These are phyloP conservation scores for Phocoena sinus DNA, from an alignment of 2,113 vertebrate genomes.

Conservation along the genomic window DNA sequence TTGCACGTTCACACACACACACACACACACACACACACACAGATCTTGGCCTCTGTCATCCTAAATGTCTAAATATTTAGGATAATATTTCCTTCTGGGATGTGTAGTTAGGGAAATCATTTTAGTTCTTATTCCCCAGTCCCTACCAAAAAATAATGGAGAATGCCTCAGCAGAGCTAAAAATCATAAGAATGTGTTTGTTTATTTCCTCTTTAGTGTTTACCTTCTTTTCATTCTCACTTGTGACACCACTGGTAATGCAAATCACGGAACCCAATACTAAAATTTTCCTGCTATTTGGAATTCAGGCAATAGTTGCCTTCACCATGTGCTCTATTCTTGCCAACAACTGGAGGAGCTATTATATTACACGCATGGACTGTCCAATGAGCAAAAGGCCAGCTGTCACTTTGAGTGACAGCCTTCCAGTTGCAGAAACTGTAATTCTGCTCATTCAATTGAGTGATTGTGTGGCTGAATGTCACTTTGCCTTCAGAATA, in stretches of 20 bases:
- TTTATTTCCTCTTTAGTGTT: not conserved
- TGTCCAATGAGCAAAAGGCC: slow-evolving; percentile 45
- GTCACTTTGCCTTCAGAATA: slow-evolving; percentile 25
- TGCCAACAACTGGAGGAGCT: slow-evolving; percentile 5
- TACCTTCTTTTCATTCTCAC: slow-evolving; percentile 7
- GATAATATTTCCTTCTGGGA: not conserved
- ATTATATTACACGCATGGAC: slow-evolving; percentile 22
- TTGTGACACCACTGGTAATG: not conserved
- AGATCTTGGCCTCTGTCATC: not conserved
- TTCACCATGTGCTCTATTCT: not conserved
- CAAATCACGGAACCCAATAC: not conserved
- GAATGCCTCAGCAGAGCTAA: not conserved
- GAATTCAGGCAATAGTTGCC: not conserved
- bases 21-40: not conserved
- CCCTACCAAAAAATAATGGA: not conserved
- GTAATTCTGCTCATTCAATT: slow-evolving; percentile 12
- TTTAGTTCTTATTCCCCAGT: not conserved
- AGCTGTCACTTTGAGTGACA: slow-evolving; percentile 48
- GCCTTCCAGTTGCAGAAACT: slow-evolving; percentile 32
- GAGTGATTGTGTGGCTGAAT: not conserved
- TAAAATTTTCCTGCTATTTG: not conserved
- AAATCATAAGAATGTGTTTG: not conserved
- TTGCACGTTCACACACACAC: not conserved
- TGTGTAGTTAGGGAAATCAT: not conserved
- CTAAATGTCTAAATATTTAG: not conserved